Conservation (phyloP, 2,113 vertebrate genomes). For the Channa maculata region DNA sequence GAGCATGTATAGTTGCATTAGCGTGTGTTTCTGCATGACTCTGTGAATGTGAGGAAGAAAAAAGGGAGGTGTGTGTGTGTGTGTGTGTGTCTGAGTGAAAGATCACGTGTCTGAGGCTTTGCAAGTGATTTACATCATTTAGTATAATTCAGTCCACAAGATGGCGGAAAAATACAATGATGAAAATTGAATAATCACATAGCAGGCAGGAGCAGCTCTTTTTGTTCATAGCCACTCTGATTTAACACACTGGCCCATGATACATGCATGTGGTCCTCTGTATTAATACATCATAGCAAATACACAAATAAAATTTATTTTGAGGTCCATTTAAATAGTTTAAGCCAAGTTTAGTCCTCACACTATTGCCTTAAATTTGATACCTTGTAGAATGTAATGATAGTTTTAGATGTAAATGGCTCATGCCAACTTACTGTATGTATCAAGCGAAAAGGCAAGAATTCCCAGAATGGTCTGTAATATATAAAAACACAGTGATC, state of each 20-base stretch:
- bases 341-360: neutral
- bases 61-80: neutral
- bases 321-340: neutral
- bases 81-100: too few relatives aligned
- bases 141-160: constrained; percentile 42
- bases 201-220: neutral
- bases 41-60: neutral
- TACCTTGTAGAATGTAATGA: too few relatives aligned
- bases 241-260: neutral
- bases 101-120: neutral
- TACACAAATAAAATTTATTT: neutral
- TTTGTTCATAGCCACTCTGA: too few relatives aligned
- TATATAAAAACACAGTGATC: too few relatives aligned
- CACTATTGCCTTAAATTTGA: neutral
- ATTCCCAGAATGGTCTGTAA: too few relatives aligned
- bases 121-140: neutral
- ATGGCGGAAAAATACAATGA: constrained; percentile 34
- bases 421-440: too few relatives aligned
- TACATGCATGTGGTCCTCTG: neutral
- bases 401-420: too few relatives aligned
- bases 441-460: too few relatives aligned
- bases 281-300: neutral
- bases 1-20: neutral
- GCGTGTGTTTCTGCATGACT: constrained; percentile 8
- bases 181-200: neutral